Percentiles rank a stretch among this genome's conserved stretches.
Evolutionary conservation across 2,888 invertebrate genomes (phyloP).

Genomic region (Gastracanthus pulcherrimus): DNA sequence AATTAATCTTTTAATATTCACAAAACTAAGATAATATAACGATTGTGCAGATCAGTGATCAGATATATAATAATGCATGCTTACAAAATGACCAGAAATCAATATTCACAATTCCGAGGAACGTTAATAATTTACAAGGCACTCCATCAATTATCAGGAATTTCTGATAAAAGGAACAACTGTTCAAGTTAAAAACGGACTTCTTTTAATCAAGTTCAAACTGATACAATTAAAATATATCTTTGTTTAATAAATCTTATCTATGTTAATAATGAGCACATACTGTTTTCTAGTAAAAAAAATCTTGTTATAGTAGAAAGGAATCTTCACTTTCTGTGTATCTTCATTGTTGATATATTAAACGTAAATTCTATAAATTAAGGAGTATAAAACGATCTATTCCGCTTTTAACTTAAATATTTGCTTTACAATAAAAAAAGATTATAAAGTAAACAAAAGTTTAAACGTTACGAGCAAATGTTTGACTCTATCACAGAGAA

Average conservation of each 20-base stretch:
- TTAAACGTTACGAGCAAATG: slow-evolving; percentile 51
- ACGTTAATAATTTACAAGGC: slow-evolving; percentile 67
- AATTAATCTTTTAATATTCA: slow-evolving; percentile 14
- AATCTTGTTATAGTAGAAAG: slow-evolving; percentile 33
- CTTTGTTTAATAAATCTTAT: slow-evolving; percentile 37
- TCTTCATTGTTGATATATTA: slow-evolving; percentile 55
- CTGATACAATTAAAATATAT: slow-evolving; percentile 46
- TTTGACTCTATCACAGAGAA: slow-evolving; percentile 56
- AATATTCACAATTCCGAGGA: slow-evolving; percentile 58
- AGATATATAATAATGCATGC: slow-evolving; percentile 17
- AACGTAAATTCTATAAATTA: slow-evolving; percentile 38
- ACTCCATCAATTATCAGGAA: slow-evolving; percentile 62
- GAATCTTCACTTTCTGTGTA: slow-evolving; percentile 36
- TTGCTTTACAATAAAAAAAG: slow-evolving; percentile 45
- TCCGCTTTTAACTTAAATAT: slow-evolving; percentile 59
- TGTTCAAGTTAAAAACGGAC: slow-evolving; percentile 59
- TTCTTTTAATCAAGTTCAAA: slow-evolving; percentile 42
- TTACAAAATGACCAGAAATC: slow-evolving; percentile 35
- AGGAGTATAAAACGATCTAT: slow-evolving; percentile 36
- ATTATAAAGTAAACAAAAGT: slow-evolving; percentile 26
- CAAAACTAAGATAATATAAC: slow-evolving; percentile 11
- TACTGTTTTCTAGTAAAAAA: slow-evolving; percentile 18
- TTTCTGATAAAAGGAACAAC: slow-evolving; percentile 63
- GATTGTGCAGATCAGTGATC: slow-evolving; percentile 25
- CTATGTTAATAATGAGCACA: slow-evolving; percentile 30